These are phyloP conservation scores for Palaemon carinicauda DNA, from an alignment of 1,140 invertebrate genomes.

Conservation along the genomic window DNA sequence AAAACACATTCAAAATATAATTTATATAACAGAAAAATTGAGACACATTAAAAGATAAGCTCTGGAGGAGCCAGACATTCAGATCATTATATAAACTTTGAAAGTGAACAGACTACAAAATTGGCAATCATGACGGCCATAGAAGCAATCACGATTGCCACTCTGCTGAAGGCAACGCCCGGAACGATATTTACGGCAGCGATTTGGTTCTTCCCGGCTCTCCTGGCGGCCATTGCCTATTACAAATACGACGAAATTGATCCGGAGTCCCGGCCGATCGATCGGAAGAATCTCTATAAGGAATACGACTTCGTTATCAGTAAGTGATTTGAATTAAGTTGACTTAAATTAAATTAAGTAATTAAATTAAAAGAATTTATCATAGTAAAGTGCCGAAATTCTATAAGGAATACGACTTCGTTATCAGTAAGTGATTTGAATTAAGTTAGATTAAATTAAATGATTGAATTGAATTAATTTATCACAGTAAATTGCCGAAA, in stretches of 20 bases:
- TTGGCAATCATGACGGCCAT: neutral
- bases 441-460: too few species aligned
- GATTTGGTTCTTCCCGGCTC: conserved; percentile 80
- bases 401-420: conserved; percentile 78
- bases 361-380: too few species aligned
- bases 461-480: too few species aligned
- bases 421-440: conserved; percentile 65
- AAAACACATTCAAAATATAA: too few species aligned
- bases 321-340: conserved; percentile 58
- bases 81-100: too few species aligned
- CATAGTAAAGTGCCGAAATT: too few species aligned
- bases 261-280: conserved; percentile 77
- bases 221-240: conserved; percentile 81
- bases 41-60: too few species aligned
- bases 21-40: too few species aligned
- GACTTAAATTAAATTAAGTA: too few species aligned
- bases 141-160: neutral
- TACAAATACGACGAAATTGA: conserved; percentile 83
- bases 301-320: conserved; percentile 81
- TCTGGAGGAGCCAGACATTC: too few species aligned
- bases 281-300: conserved; percentile 62
- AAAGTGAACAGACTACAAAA: neutral
- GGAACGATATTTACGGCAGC: conserved; percentile 77
- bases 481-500: too few species aligned
- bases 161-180: conserved; percentile 72